A percentile compares a stretch with the other conserved stretches of the same genome.
Evolutionary conservation across 2,888 invertebrate genomes (phyloP).

Genomic region (Epinotia brunnichana): DNA sequence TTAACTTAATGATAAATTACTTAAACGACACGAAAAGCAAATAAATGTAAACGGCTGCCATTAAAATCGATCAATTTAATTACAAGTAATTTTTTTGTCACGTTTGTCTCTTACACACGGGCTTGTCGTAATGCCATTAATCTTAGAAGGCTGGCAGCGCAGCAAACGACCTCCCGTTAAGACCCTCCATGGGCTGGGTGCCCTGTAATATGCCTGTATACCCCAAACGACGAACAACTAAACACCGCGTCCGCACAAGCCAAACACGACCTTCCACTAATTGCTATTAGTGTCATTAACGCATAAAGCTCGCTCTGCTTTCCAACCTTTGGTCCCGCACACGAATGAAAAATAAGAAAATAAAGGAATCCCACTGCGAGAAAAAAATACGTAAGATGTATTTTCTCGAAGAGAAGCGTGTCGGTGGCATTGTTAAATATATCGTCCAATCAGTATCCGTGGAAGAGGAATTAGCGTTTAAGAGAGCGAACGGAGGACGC

Average conservation of each 20-base stretch:
- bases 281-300: constrained; percentile 76
- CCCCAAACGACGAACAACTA: constrained; percentile 67
- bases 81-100: constrained; percentile 73
- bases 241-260: constrained; percentile 68
- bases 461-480: constrained; percentile 77
- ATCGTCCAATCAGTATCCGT: constrained; percentile 81
- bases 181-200: constrained; percentile 77
- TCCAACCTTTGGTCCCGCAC: constrained; percentile 63
- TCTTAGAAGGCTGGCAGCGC: constrained; percentile 79
- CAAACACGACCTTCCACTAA: constrained; percentile 76
- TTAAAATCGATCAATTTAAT: constrained; percentile 66
- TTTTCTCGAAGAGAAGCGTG: constrained; percentile 77
- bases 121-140: constrained; percentile 80
- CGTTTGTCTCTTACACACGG: constrained; percentile 76
- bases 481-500: constrained; percentile 68
- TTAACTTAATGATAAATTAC: neutral
- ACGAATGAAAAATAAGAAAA: constrained; percentile 72
- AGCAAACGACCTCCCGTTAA: constrained; percentile 82
- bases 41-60: constrained; percentile 46
- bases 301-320: constrained; percentile 59
- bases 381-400: constrained; percentile 79
- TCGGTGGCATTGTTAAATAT: constrained; percentile 82
- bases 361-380: constrained; percentile 71
- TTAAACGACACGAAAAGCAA: neutral
- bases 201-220: constrained; percentile 76